Evolutionary conservation across 92 coral and sea anemone species (phyloP), one percentile per base, ranked within the genome.

Genomic region (Epizoanthus rinbou): DNA sequence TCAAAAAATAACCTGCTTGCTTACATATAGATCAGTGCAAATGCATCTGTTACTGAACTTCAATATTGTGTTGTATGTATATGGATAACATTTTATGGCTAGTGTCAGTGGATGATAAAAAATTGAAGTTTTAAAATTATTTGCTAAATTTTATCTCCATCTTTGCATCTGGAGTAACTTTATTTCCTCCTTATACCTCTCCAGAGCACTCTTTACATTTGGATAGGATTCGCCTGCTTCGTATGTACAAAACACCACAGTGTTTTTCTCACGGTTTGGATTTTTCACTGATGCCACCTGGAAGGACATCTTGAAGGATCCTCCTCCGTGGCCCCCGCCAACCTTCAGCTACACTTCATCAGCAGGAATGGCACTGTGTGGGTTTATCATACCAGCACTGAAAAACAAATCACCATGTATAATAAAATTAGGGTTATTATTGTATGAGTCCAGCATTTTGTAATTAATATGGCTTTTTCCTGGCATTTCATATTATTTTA

Each of bases 361-460:
- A 25, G 6, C 19, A 13, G 72, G 72, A 9, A 66, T 66, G 0
- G 72, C 72, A 66, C 14, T 5, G 16, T 66, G 72, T 24, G 72
- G 72, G 8, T 33, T 66, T 4, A 66, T 66, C 45, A 66, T 25
- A 1, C 72, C 72, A 66, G 43, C 72, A 25, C 72, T 66, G 72
- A 60, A 60, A 60, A 60, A n/a, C n/a, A n/a, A n/a, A n/a, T n/a
- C n/a, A n/a, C n/a, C n/a, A n/a, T n/a, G n/a, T n/a, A n/a, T n/a
- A n/a, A n/a, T n/a, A n/a, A n/a, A n/a, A n/a, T n/a, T n/a, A n/a
- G n/a, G n/a, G n/a, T n/a, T n/a, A n/a, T n/a, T n/a, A n/a, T n/a
- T n/a, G n/a, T n/a, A n/a, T n/a, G n/a, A n/a, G n/a, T n/a, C n/a
- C n/a, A n/a, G n/a, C n/a, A n/a, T n/a, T n/a, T n/a, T n/a, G n/a